Conservation (phyloP, 2,888 invertebrate species). For the Trisateles emortualis region DNA sequence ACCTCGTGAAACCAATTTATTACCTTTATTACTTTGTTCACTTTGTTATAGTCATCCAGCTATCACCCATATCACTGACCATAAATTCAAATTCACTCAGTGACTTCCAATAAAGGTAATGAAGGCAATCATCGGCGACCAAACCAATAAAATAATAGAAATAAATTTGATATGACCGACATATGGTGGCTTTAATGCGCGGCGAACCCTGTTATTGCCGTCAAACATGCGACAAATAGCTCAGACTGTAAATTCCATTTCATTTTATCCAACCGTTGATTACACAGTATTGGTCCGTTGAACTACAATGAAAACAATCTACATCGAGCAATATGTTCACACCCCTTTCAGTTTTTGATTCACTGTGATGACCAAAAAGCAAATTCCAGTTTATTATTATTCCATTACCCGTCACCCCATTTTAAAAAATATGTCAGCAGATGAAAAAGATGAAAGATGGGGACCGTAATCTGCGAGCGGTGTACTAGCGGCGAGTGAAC, state of each 20-base stretch:
- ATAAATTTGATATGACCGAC: slow-evolving; percentile 87
- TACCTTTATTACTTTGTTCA: slow-evolving; percentile 81
- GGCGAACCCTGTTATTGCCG: slow-evolving; percentile 85
- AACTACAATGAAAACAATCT: slow-evolving; percentile 81
- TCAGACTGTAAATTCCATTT: slow-evolving; percentile 76
- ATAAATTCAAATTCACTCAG: slow-evolving; percentile 85
- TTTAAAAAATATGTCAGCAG: slow-evolving; percentile 86
- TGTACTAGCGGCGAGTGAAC: slow-evolving; percentile 46
- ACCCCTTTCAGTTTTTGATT: slow-evolving; percentile 84
- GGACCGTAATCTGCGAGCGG: slow-evolving; percentile 71
- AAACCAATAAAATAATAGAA: slow-evolving; percentile 86
- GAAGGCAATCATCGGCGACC: slow-evolving; percentile 82
- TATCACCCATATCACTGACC: slow-evolving; percentile 80
- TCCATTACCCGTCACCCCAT: slow-evolving; percentile 84
- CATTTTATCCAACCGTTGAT: slow-evolving; percentile 82
- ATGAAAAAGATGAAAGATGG: slow-evolving; percentile 78
- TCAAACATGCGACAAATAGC: slow-evolving; percentile 86
- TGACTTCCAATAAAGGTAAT: slow-evolving; percentile 86
- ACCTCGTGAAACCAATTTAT: slow-evolving; percentile 75
- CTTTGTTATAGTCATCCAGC: slow-evolving; percentile 81
- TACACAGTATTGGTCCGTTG: slow-evolving; percentile 83
- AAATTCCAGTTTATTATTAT: slow-evolving; percentile 87
- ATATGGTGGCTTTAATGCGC: slow-evolving; percentile 84
- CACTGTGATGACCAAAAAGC: slow-evolving; percentile 85
- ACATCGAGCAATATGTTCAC: slow-evolving; percentile 83